These are phyloP conservation scores for Actinia tenebrosa DNA, from an alignment of 64 coral and sea anemone genomes.

Conservation along the genomic window DNA sequence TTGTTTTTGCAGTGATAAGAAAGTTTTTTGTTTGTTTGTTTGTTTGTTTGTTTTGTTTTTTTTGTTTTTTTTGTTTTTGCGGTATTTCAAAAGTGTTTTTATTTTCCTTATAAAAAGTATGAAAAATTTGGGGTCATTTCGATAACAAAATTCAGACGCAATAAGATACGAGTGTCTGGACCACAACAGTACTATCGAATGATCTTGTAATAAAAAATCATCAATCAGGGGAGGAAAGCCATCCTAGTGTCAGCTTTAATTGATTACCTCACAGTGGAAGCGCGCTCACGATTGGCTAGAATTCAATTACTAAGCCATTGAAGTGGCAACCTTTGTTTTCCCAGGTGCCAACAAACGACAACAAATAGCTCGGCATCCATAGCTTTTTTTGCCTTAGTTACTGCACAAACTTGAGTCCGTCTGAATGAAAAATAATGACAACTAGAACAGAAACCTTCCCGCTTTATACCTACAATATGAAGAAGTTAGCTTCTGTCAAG, in stretches of 20 bases:
- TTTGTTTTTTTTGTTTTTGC: background rate
- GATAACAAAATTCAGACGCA: background rate
- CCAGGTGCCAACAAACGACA: constrained; percentile 12
- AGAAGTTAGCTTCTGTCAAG: constrained; percentile 89
- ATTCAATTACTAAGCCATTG: constrained; percentile 12
- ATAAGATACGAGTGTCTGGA: background rate
- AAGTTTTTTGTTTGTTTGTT: background rate
- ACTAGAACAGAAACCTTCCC: constrained; percentile 38
- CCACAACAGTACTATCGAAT: background rate
- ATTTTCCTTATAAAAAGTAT: too few relatives aligned
- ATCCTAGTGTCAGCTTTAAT: constrained; percentile 26
- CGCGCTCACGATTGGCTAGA: constrained; percentile 37
- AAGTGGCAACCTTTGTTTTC: constrained; percentile 30
- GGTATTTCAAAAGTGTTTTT: background rate
- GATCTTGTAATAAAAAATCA: background rate
- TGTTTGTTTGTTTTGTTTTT: background rate
- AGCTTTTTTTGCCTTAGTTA: constrained; percentile 15
- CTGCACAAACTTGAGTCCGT: background rate
- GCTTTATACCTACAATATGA: constrained; percentile 27
- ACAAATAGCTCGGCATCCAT: background rate
- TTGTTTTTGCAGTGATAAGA: background rate
- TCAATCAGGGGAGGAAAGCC: background rate
- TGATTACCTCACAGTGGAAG: constrained; percentile 34
- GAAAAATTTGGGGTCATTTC: too few relatives aligned
- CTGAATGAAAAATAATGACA: background rate